These are phyloP conservation scores for Acyrthosiphon pisum DNA, from an alignment of 1,140 invertebrate genomes.

Conservation along the genomic window DNA sequence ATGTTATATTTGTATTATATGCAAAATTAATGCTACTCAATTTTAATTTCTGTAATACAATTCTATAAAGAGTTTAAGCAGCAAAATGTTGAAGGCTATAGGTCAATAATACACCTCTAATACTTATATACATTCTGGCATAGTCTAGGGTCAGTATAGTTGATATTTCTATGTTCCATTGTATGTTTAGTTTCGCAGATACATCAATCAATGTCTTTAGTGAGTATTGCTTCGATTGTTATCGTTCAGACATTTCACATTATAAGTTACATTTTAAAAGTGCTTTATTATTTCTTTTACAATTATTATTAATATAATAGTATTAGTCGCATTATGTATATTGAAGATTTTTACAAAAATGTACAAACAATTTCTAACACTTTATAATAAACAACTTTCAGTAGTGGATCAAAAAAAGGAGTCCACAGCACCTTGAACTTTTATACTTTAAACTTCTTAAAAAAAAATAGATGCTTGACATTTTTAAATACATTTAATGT, in stretches of 20 bases:
- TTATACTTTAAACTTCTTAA: not conserved
- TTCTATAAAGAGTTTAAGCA: not conserved
- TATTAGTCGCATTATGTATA: not conserved
- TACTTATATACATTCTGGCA: not conserved
- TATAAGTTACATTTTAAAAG: not conserved
- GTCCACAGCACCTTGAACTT: not conserved
- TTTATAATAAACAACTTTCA: not conserved
- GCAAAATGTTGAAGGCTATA: not conserved
- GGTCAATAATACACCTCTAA: not conserved
- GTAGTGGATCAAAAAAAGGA: not conserved
- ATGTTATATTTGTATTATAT: not conserved
- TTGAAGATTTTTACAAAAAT: not conserved
- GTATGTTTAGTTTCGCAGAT: not conserved
- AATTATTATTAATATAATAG: not conserved
- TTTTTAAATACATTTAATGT: too few species aligned
- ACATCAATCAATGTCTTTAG: not conserved
- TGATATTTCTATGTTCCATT: too few species aligned
- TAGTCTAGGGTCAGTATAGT: too few species aligned
- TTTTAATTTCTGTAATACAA: not conserved
- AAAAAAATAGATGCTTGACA: not conserved
- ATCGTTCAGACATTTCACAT: not conserved
- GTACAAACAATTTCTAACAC: not conserved
- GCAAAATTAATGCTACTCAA: not conserved
- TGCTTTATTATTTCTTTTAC: not conserved
- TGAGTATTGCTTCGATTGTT: not conserved